These are phyloP conservation scores for Aepyceros melampus DNA, from an alignment of 2,113 vertebrate species.

Conservation along the genomic window DNA sequence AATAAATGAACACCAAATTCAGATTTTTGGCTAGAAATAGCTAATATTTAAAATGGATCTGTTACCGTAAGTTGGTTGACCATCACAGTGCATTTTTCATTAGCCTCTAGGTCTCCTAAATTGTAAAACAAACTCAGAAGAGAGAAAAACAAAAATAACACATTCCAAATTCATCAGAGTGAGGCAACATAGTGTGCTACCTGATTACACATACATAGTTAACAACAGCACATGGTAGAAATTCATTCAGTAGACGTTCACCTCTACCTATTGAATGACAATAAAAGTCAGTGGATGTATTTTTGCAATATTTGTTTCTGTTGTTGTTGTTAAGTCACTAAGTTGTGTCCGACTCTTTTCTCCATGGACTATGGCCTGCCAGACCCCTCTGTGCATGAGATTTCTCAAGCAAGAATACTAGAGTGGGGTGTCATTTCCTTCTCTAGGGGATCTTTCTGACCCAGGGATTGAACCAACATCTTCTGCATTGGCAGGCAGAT, in stretches of 20 bases:
- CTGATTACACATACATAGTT: no score
- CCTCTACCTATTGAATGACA: not conserved
- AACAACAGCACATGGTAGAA: not conserved
- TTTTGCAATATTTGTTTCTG: not conserved
- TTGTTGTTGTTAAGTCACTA: not conserved
- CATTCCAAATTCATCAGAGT: not conserved
- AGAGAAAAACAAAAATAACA: not conserved
- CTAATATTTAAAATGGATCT: not conserved
- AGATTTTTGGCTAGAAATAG: not conserved
- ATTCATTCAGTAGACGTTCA: not conserved
- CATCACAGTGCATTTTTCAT: not conserved
- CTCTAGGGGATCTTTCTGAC: not conserved
- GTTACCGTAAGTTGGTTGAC: not conserved
- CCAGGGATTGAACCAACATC: not conserved
- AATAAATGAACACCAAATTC: slow-evolving; percentile 7
- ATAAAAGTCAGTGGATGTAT: not conserved
- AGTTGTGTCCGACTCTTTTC: not conserved
- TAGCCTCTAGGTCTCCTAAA: not conserved
- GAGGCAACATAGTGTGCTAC: not conserved
- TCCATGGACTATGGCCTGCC: not conserved
- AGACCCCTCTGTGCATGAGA: not conserved
- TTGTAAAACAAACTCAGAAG: not conserved
- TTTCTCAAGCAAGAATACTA: not conserved
- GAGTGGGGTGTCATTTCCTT: not conserved
- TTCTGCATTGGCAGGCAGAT: not conserved